Conservation (phyloP, 2,113 vertebrate genomes). For the Leptodactylus fuscus region DNA sequence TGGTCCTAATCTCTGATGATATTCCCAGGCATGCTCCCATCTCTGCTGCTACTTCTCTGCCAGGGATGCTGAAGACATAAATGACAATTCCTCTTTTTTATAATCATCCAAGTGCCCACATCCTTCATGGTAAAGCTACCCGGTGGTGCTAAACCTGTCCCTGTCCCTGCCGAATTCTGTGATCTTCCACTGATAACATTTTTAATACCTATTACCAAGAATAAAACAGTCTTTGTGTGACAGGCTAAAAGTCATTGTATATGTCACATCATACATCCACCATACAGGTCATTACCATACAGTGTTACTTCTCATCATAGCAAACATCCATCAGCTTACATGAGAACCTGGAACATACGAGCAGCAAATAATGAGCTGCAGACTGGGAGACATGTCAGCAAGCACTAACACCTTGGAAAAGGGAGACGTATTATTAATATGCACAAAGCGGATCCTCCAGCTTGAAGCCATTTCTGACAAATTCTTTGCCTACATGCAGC, state of each 20-base stretch:
- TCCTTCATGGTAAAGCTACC: background rate
- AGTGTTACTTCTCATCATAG: no score
- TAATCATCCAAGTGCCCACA: background rate
- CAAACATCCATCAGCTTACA: background rate
- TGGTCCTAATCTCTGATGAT: background rate
- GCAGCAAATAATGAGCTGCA: background rate
- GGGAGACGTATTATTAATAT: background rate
- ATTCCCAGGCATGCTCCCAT: background rate
- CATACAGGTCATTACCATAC: background rate
- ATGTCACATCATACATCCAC: conserved; percentile 2
- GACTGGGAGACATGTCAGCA: background rate
- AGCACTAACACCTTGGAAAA: background rate
- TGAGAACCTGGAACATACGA: background rate
- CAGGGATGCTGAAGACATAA: background rate
- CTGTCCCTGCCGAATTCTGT: background rate
- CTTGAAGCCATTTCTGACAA: background rate
- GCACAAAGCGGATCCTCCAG: background rate
- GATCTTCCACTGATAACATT: background rate
- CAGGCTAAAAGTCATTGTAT: background rate
- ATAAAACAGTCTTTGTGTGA: background rate
- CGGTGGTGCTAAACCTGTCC: background rate
- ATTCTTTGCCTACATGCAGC: conserved; percentile 1
- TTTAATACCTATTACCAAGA: background rate
- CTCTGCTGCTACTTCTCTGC: background rate
- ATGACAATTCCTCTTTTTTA: background rate